A percentile compares a stretch with the other conserved stretches of the same genome.
Conservation (phyloP, 2,113 vertebrate genomes). For the Puma concolor region DNA sequence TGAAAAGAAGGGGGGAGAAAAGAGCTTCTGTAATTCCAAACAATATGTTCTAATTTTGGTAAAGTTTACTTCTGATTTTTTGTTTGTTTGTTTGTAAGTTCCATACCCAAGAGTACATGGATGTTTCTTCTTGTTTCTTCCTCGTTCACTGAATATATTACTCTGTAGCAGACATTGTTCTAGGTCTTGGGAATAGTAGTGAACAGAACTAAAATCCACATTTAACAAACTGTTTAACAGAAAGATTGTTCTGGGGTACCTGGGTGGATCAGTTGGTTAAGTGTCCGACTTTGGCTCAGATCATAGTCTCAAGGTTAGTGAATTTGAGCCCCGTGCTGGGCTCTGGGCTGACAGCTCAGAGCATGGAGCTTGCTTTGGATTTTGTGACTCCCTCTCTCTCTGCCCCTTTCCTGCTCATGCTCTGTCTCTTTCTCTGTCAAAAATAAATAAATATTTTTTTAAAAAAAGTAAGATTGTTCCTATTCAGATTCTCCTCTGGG, state of each 20-base stretch:
- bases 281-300: too few species aligned
- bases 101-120: not conserved
- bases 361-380: too few species aligned
- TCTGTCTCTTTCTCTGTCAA: too few species aligned
- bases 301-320: too few species aligned
- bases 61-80: not conserved
- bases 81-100: not conserved
- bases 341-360: too few species aligned
- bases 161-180: too few species aligned
- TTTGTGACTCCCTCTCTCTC: too few species aligned
- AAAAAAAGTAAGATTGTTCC: not conserved
- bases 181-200: not conserved
- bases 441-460: too few species aligned
- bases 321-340: too few species aligned
- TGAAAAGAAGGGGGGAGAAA: not conserved
- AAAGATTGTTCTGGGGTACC: too few species aligned
- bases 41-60: not conserved
- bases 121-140: not conserved
- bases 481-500: not conserved
- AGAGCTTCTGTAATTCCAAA: not conserved
- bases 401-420: too few species aligned
- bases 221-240: not conserved
- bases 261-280: too few species aligned
- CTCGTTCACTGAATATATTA: not conserved
- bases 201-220: not conserved